Percentiles rank a stretch among this genome's conserved stretches.
These are phyloP conservation scores for Cartodere bifasciata DNA, from an alignment of 2,888 invertebrate genomes.

Conservation along the genomic window DNA sequence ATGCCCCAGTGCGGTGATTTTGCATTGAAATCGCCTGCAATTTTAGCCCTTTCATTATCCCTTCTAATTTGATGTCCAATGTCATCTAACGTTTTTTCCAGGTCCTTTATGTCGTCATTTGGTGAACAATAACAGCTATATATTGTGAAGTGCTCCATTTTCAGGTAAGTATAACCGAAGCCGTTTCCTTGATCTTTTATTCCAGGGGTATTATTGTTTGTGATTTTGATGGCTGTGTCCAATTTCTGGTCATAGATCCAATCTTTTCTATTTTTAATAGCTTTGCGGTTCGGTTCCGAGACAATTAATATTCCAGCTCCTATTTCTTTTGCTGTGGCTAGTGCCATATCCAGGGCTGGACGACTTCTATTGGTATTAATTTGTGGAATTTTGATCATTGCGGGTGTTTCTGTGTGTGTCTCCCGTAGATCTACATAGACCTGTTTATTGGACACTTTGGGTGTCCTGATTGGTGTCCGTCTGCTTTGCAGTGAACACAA, in stretches of 20 bases:
- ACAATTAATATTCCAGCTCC: neutral
- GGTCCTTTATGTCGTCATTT: slow-evolving; percentile 9
- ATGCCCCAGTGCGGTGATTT: slow-evolving; percentile 3
- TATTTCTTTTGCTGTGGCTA: slow-evolving; percentile 1
- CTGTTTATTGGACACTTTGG: no score
- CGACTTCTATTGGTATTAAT: slow-evolving; percentile 6
- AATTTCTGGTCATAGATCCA: neutral
- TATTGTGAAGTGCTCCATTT: neutral
- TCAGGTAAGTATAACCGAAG: neutral
- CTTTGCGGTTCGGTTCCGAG: neutral
- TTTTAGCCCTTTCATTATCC: neutral
- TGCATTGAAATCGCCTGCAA: slow-evolving; percentile 5
- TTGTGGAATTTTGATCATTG: slow-evolving; percentile 5
- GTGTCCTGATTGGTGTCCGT: slow-evolving; percentile 9
- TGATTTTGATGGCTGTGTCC: neutral
- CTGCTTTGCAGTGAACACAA: slow-evolving; percentile 13
- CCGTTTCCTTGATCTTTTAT: slow-evolving; percentile 1
- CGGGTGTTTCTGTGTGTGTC: neutral
- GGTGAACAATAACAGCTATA: slow-evolving; percentile 7
- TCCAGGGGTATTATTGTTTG: neutral
- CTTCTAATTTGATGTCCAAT: slow-evolving; percentile 5
- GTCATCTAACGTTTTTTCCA: slow-evolving; percentile 10
- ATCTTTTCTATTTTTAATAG: slow-evolving; percentile 2
- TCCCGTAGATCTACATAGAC: neutral
- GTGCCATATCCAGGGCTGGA: neutral